Evolutionary conservation across 2,113 vertebrate species (phyloP).

Genomic region (Poeciliopsis occidentalis): DNA sequence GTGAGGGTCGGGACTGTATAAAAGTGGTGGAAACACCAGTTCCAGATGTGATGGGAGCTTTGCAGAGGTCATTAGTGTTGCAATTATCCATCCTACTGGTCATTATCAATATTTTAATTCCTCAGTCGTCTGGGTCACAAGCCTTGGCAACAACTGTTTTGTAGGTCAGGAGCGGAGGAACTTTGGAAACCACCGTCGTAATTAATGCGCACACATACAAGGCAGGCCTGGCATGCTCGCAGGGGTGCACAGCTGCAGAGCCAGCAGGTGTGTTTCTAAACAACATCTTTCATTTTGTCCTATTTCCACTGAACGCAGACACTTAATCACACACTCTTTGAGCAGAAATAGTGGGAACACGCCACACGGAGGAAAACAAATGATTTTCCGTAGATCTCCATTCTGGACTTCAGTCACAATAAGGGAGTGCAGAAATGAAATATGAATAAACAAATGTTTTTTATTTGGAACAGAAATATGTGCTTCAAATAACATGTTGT

Average conservation of each 20-base stretch:
- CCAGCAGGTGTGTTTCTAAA: slow-evolving; percentile 61
- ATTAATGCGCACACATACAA: not conserved
- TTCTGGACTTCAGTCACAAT: slow-evolving; percentile 3
- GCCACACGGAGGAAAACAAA: slow-evolving; percentile 8
- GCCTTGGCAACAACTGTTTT: not conserved
- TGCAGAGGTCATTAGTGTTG: not conserved
- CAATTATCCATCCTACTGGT: not conserved
- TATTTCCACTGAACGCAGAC: slow-evolving; percentile 63
- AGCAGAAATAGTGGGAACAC: slow-evolving; percentile 31
- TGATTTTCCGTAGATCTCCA: not conserved
- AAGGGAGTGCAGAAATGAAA: slow-evolving; percentile 9
- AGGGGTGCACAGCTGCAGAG: slow-evolving; percentile 45
- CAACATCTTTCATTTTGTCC: slow-evolving; percentile 75
- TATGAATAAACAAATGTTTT: slow-evolving; percentile 16
- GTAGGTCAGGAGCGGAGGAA: not conserved
- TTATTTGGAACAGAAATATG: slow-evolving; percentile 19
- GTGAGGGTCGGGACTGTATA: too few species aligned
- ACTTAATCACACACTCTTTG: slow-evolving; percentile 64
- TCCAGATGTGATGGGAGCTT: not conserved
- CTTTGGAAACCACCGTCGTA: not conserved
- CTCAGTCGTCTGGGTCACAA: not conserved
- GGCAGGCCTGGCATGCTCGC: slow-evolving; percentile 4
- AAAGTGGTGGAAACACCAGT: not conserved
- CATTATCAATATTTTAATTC: not conserved
- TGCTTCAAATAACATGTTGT: not conserved